Base-by-base conservation (phyloP, 2,113 vertebrate genomes). In the Pseudonaja textilis region DNA sequence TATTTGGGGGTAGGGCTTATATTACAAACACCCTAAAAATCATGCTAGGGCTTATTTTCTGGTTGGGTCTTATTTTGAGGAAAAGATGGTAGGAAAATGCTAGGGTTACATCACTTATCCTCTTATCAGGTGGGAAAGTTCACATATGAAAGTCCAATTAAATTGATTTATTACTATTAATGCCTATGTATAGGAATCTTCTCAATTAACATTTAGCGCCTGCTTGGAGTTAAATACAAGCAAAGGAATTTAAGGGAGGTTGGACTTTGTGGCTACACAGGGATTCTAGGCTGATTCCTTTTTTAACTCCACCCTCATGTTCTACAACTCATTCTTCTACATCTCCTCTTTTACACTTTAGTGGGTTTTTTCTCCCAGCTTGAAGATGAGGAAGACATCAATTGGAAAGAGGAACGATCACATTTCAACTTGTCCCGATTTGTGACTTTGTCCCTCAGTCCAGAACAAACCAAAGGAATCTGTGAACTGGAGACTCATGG, bases 311-410 rank as follows among this genome's bases (percentile, higher is more conserved):
- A 64, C 61, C 61, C 61, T 11, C 29, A n/a, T 0, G 61, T 69
- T 16, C 61, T 69, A 29, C 29, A 29, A 69, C 12, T n/a, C 29
- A 14, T 69, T 16, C 12, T n/a, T 12, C 29, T n/a, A 69, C 69
- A 12, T 56, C 26, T n/a, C n/a, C 50, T 54, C 52, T 54, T 52
- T n/a, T 18, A 56, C 11, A 29, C 47, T 16, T 54, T 20, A 55
- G 87, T 95, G 93, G 39, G 91, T 6, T 87, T 91, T 45, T 91
- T 45, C 91, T 89, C 94, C 96, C 93, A 74, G 4, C 34, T 34
- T 57, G 94, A 92, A 95, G 93, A 91, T 90, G 85, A 88, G 90
- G 93, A 95, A 94, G 93, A 93, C 94, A 95, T 94, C 92, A 95
- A 64, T 92, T 95, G 94, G 93, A 93, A 96, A 90, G 92, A 94